Base-by-base conservation (phyloP, 2,797 vertebrate species). In the Paramormyrops hopkinsi region DNA sequence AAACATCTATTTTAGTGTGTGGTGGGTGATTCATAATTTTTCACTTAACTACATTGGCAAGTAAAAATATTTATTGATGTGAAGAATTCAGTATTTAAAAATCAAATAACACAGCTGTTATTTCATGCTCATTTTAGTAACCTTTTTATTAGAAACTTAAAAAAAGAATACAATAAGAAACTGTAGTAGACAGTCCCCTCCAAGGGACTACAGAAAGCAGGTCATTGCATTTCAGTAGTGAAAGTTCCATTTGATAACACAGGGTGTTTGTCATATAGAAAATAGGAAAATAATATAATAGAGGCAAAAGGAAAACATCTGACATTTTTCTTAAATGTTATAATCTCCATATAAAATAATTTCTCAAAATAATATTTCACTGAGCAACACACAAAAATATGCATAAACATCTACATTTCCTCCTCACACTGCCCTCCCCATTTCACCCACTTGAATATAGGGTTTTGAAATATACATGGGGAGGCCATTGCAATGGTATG, bases 141-240 rank as follows among this genome's bases (percentile, higher is more conserved):
- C 92, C 94, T 93, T 98, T 97, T 99, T 99, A 99, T 99, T 99
- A 98, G 97, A 99, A 99, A 99, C 97, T 97, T 98, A 97, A 98
- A 99, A 98, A 96, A 99, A 98, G 97, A 97, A 97, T 95, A 97
- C 97, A 98, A 98, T 96, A 98, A 98, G 97, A 99, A 99, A 99
- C 97, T 97, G 97, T 97, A 97, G 94, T 95, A 95, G 93, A 94
- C 94, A 95, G 92, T 92, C 94, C 97, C 94, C 89, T 76, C 91
- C 87, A 92, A 94, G 93, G 94, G 90, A 92, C 93, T 94, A 95
- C 94, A 96, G 94, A 96, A 95, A 95, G 96, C 95, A 94, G 95
- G 94, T 95, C 94, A 95, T 96, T 96, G 95, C 95, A 95, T 96
- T 95, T 96, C 93, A 92, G 93, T 94, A 92, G 94, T 94, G 95